Evolutionary conservation across 1,140 invertebrate species (phyloP).

Genomic region (Penaeus japonicus): DNA sequence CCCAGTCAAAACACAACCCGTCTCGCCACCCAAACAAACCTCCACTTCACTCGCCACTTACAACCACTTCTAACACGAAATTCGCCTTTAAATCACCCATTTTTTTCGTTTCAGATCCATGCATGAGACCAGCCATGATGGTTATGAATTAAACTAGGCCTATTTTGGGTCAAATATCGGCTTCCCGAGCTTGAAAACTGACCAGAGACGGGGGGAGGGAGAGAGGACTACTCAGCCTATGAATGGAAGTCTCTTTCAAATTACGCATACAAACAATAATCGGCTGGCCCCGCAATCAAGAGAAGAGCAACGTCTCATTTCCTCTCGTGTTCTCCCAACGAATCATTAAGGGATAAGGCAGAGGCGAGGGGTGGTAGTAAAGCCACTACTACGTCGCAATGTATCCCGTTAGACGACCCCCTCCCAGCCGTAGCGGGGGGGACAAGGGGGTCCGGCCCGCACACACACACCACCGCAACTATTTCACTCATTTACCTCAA

Average conservation of each 20-base stretch:
- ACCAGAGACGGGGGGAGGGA: not conserved
- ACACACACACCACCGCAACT: conserved; percentile 41
- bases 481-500: conserved; percentile 44
- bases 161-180: no score
- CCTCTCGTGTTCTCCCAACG: no score
- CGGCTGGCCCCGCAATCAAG: no score
- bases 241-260: no score
- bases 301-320: no score
- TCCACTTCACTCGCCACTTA: not conserved
- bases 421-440: conserved; percentile 28
- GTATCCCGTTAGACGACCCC: conserved; percentile 53
- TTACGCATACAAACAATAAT: no score
- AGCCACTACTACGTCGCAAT: conserved; percentile 52
- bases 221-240: not conserved
- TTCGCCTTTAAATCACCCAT: not conserved
- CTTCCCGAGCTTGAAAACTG: conserved; percentile 7
- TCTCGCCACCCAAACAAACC: conserved; percentile 41
- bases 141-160: no score
- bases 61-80: not conserved
- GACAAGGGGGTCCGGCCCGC: not conserved
- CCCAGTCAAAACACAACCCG: conserved; percentile 41
- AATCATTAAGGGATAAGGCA: no score
- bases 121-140: no score
- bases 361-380: conserved; percentile 18
- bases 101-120: not conserved